Base-by-base conservation (phyloP, 2,113 vertebrate species). In the Stegostoma tigrinum region DNA sequence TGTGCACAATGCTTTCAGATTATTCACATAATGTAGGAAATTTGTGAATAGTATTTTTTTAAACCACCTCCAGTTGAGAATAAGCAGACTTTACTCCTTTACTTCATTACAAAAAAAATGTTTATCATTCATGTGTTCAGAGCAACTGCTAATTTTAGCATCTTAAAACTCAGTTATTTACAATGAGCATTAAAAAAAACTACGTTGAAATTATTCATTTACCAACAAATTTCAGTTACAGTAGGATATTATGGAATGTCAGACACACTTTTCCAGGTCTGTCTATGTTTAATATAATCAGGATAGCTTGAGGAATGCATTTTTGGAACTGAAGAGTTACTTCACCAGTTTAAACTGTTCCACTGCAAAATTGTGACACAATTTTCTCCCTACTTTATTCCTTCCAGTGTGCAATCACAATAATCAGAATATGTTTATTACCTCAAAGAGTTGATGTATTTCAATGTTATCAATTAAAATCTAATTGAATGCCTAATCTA, bases 141-240 rank as follows among this genome's bases (percentile, higher is more conserved):
- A 17, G 8, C 87, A 90, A 55, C 27, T 34, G 24, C 30, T 89
- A 34, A 24, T 34, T 89, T 89, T 89, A 52, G 19, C 1, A 61
- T 61, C 12, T n/a, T 90, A 61, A 30, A 55, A 24, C 52, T 90
- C 52, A 61, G 61, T 61, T 61, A n/a, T 90, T 86, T 23, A 68
- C 21, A 48, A 21, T 86, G 23, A 48, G 85, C 23, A 27, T 34
- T 61, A 61, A 61, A 90, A 55, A 55, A 89, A 61, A 34, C 61
- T 12, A 90, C 87, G 15, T 61, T 61, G 87, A 90, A 90, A 90
- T 61, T 90, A 90, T 64, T 90, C 12, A n/a, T 61, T 90, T 90
- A 61, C 27, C 3, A 61, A 61, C 27, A 90, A 90, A 61, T 90
- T 87, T 90, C 87, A 90, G 10, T 90, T 24, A 14, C 34, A 30